phyloP scores from a whole-genome alignment of 1,140 invertebrate species.

The Phthorimaea operculella region DNA sequence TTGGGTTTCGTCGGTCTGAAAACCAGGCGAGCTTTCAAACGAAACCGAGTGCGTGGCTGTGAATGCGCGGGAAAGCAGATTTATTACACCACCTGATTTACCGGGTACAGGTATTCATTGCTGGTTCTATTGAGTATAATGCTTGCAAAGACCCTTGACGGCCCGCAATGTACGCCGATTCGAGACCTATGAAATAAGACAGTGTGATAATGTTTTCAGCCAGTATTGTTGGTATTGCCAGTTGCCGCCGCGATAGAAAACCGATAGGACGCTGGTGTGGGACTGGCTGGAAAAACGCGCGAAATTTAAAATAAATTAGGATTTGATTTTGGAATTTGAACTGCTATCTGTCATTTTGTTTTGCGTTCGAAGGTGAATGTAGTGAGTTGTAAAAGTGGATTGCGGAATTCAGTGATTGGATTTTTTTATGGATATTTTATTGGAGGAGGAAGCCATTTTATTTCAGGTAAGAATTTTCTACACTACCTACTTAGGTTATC shows the following conservation, averaged over 20 bases:
- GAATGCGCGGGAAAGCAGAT: too few species aligned
- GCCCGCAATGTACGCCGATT: too few species aligned
- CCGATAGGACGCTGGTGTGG: constrained; percentile 27
- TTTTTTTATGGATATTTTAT: neutral
- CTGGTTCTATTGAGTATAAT: too few species aligned
- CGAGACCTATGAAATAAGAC: too few species aligned
- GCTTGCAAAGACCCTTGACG: too few species aligned
- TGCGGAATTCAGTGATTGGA: neutral
- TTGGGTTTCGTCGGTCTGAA: too few species aligned
- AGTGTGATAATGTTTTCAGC: too few species aligned
- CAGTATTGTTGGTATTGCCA: constrained; percentile 11
- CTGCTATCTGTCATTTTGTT: neutral
- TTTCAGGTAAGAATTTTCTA: neutral
- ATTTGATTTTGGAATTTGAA: neutral
- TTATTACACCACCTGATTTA: too few species aligned
- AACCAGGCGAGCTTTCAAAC: too few species aligned
- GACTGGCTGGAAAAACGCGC: constrained; percentile 14
- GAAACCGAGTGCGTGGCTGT: too few species aligned
- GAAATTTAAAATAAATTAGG: constrained; percentile 23
- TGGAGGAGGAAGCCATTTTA: neutral
- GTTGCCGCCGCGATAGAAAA: constrained; percentile 38
- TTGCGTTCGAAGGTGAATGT: neutral
- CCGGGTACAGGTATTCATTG: too few species aligned
- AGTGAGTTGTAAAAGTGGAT: constrained; percentile 2
- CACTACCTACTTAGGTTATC: neutral